A percentile compares a stretch with the other conserved stretches of the same genome.
Conservation (phyloP, 1,140 invertebrate species). For the Parapsyche elsis region DNA sequence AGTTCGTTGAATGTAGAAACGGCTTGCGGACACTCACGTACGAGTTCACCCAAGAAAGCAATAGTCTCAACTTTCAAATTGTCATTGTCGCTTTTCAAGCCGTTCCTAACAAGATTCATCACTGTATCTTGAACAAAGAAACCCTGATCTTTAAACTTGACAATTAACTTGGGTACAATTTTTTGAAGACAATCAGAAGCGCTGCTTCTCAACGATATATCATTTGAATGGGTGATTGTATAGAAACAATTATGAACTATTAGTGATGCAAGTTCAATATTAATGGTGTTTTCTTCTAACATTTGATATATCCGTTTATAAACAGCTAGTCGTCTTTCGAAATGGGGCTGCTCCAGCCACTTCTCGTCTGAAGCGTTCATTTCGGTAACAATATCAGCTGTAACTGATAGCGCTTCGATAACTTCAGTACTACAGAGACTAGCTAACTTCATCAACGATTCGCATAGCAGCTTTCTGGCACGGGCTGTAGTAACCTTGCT, state of each 20-base stretch:
- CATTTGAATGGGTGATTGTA: constrained; percentile 80
- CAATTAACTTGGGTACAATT: constrained; percentile 71
- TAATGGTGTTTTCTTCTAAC: constrained; percentile 68
- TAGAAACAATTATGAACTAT: constrained; percentile 86
- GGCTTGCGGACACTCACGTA: constrained; percentile 75
- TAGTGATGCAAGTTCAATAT: constrained; percentile 76
- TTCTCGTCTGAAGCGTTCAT: constrained; percentile 88
- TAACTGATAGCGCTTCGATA: constrained; percentile 56
- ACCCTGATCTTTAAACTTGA: constrained; percentile 66
- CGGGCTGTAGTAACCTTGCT: constrained; percentile 70
- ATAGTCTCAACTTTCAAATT: constrained; percentile 80
- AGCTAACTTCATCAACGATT: constrained; percentile 69
- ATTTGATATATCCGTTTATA: constrained; percentile 75
- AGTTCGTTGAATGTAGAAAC: constrained; percentile 83
- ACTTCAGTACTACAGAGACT: constrained; percentile 47
- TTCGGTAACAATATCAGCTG: constrained; percentile 69
- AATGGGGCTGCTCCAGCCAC: constrained; percentile 94
- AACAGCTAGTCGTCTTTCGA: constrained; percentile 79
- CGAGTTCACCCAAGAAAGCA: constrained; percentile 78
- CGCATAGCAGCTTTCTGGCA: constrained; percentile 74
- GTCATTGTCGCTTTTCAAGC: constrained; percentile 75
- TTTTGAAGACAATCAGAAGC: constrained; percentile 79
- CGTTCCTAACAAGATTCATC: constrained; percentile 74
- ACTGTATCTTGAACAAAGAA: constrained; percentile 81
- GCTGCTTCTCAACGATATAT: constrained; percentile 84